These are phyloP conservation scores for Pygmarrhopalites habei DNA, from an alignment of 1,140 invertebrate species.

Conservation along the genomic window DNA sequence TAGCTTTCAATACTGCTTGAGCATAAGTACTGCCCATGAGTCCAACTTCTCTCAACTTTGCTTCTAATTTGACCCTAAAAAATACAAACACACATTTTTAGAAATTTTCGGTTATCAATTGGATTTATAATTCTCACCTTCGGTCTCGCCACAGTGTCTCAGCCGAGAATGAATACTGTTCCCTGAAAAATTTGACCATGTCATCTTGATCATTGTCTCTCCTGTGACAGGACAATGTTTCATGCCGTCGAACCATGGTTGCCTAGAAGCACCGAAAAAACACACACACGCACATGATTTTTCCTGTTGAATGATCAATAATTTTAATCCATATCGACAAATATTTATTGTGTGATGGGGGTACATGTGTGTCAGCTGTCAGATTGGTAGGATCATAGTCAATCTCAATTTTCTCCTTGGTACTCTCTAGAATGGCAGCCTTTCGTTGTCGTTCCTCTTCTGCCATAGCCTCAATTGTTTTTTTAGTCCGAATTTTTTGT, in stretches of 20 bases:
- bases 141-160: conserved; percentile 32
- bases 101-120: too few species aligned
- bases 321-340: too few species aligned
- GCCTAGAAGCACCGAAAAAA: too few species aligned
- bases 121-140: too few species aligned
- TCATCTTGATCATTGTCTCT: conserved; percentile 11
- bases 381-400: conserved; percentile 31
- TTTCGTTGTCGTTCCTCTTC: conserved; percentile 2
- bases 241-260: conserved; percentile 17
- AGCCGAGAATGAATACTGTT: conserved; percentile 31
- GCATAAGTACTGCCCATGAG: conserved; percentile 34
- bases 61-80: conserved; percentile 29
- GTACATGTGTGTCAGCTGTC: conserved; percentile 30
- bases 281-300: too few species aligned
- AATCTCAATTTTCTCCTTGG: conserved; percentile 29
- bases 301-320: too few species aligned
- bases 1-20: conserved; percentile 31
- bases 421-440: conserved; percentile 15
- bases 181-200: conserved; percentile 27
- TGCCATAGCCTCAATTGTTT: conserved; percentile 14
- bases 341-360: too few species aligned
- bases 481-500: conserved; percentile 1
- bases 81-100: too few species aligned
- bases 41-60: conserved; percentile 33
- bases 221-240: neutral